phyloP scores from a whole-genome alignment of 2,797 vertebrate species.

The Bufotes viridis region DNA sequence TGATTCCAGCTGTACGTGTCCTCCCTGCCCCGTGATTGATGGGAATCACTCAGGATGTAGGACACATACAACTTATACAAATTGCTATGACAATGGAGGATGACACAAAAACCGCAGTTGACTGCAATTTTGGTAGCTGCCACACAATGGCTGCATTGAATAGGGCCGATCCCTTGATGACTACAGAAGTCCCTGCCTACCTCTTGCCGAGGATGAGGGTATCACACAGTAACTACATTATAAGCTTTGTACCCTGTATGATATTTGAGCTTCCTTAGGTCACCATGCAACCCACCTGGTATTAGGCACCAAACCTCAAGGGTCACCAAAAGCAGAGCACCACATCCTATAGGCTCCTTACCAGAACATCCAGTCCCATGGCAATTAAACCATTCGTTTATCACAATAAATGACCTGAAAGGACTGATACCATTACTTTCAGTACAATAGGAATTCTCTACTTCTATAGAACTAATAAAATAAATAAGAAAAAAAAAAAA shows the following conservation, averaged over 20 bases:
- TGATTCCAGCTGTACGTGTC: not conserved
- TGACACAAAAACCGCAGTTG: not conserved
- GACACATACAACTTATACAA: not conserved
- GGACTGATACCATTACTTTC: not conserved
- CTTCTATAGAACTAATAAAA: conserved; percentile 13
- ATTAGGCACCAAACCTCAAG: not conserved
- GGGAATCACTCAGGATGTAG: not conserved
- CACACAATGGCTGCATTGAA: not conserved
- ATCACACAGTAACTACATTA: not conserved
- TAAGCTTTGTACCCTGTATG: not conserved
- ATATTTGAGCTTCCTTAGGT: not conserved
- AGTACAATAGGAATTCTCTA: conserved; percentile 7
- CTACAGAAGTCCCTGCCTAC: not conserved
- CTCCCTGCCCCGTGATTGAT: not conserved
- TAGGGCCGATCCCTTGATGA: not conserved
- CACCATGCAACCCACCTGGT: not conserved
- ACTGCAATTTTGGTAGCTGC: not conserved
- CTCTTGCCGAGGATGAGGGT: not conserved
- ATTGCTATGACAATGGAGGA: not conserved
- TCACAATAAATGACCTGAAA: not conserved
- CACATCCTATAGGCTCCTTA: not conserved
- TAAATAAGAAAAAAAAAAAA: not conserved
- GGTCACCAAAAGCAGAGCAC: not conserved
- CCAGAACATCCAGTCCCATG: not conserved
- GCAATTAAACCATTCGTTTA: not conserved